Evolutionary conservation across 1,140 invertebrate species (phyloP).

Genomic region (Lepidurus couesii): DNA sequence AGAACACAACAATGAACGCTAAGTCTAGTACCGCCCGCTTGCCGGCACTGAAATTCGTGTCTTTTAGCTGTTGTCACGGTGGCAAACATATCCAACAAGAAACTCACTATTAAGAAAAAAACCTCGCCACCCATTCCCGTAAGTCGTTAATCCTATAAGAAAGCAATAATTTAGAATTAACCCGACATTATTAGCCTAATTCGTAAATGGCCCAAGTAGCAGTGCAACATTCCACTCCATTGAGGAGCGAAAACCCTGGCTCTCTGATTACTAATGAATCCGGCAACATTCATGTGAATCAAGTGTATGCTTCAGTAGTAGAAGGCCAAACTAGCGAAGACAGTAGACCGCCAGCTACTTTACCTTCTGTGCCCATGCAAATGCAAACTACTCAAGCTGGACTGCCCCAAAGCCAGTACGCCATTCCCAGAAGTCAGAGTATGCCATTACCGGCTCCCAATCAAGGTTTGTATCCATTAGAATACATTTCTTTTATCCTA

Average conservation of each 20-base stretch:
- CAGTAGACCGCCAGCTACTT: neutral
- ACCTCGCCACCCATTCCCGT: neutral
- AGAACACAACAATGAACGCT: no score
- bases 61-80: conserved; percentile 11
- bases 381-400: conserved; percentile 11
- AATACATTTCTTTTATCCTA: no score
- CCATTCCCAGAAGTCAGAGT: conserved; percentile 9
- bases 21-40: neutral
- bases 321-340: neutral
- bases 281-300: conserved; percentile 4
- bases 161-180: no score
- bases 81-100: neutral
- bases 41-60: neutral
- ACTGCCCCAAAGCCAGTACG: neutral
- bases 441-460: neutral
- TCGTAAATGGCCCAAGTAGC: conserved; percentile 1
- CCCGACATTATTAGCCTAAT: neutral
- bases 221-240: neutral
- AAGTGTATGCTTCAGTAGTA: neutral
- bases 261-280: neutral
- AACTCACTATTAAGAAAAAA: neutral
- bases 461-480: neutral
- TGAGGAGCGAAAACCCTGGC: neutral
- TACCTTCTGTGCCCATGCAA: conserved; percentile 7
- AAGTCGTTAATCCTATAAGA: no score